Percentiles rank a stretch among this genome's conserved stretches.
phyloP scores from a whole-genome alignment of 1,140 invertebrate genomes.

The Copidosoma floridanum region DNA sequence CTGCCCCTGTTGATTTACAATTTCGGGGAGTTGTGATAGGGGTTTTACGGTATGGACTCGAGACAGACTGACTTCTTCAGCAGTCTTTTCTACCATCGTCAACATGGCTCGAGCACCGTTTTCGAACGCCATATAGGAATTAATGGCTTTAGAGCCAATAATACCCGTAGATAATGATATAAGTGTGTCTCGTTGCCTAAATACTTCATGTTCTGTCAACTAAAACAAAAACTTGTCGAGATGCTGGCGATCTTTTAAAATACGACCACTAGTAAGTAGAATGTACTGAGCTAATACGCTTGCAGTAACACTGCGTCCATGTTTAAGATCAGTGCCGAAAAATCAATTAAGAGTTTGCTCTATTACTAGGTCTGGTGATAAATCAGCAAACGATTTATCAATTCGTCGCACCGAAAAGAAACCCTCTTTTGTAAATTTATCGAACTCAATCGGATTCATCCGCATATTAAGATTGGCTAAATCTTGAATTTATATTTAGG shows the following conservation, averaged over 20 bases:
- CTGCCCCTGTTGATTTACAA: too few species aligned
- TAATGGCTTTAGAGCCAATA: background rate
- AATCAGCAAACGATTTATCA: conserved; percentile 48
- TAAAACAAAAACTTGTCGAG: conserved; percentile 41
- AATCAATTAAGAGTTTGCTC: conserved; percentile 47
- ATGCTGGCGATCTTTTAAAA: conserved; percentile 45
- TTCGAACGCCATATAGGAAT: conserved; percentile 1
- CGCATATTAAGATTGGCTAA: conserved; percentile 29
- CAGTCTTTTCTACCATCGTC: conserved; percentile 22
- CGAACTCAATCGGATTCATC: conserved; percentile 17
- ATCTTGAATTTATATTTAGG: conserved; percentile 36
- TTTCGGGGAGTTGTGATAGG: too few species aligned
- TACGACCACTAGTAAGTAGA: conserved; percentile 38
- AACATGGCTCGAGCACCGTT: conserved; percentile 8
- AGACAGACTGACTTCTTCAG: background rate
- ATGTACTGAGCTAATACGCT: conserved; percentile 24
- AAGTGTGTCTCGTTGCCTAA: conserved; percentile 34
- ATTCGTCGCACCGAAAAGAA: conserved; percentile 31
- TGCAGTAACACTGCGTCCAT: conserved; percentile 27
- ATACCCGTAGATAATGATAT: conserved; percentile 44
- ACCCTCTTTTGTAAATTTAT: background rate
- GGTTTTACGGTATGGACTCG: too few species aligned
- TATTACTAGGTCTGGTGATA: conserved; percentile 48
- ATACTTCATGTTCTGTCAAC: conserved; percentile 44
- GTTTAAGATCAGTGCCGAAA: conserved; percentile 31